A percentile compares a stretch with the other conserved stretches of the same genome.
Conservation (phyloP, 2,113 vertebrate genomes). For the Oreochromis niloticus region DNA sequence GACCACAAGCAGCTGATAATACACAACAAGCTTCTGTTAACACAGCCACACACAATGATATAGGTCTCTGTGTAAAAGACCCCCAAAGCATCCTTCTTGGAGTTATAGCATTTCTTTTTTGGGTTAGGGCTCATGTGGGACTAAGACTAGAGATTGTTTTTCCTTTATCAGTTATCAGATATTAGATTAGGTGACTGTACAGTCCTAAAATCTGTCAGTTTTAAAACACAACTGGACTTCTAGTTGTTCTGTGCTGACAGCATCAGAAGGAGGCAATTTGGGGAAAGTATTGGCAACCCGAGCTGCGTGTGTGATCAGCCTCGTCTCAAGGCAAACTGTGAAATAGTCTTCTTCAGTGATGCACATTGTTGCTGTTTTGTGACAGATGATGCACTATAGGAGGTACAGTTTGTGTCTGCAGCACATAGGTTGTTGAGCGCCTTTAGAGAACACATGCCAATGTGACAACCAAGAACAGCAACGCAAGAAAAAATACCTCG, state of each 20-base stretch:
- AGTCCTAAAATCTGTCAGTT: background rate
- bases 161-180: background rate
- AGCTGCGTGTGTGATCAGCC: background rate
- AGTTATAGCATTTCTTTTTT: background rate
- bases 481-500: accelerated
- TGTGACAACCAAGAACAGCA: background rate
- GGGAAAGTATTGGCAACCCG: background rate
- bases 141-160: background rate
- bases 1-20: background rate
- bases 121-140: background rate
- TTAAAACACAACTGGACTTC: background rate
- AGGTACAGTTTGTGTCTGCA: background rate
- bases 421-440: background rate
- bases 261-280: background rate
- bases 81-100: background rate
- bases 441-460: background rate
- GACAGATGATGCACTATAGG: background rate
- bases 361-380: background rate
- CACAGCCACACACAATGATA: background rate
- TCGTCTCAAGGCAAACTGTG: background rate
- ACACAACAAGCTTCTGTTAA: background rate
- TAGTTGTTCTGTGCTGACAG: background rate
- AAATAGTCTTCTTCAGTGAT: background rate
- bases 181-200: background rate
- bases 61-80: background rate